Conservation (phyloP, 30 jellyfish, hydroid and myxozoan genomes). For the Kudoa iwatai region DNA sequence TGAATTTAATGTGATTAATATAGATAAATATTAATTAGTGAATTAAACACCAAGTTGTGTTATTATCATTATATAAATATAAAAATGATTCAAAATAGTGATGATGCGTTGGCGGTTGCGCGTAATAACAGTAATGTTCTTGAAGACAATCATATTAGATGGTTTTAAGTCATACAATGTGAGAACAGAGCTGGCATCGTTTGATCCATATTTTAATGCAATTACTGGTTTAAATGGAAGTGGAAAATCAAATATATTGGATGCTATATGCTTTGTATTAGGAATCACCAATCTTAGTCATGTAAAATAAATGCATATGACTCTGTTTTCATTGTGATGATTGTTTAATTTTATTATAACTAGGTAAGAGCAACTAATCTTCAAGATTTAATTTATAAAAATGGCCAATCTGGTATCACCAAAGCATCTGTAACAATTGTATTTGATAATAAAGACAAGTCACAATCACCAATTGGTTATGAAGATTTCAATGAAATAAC, state of each 20-base stretch:
- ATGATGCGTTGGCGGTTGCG: too few relatives aligned
- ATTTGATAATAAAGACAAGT: slow-evolving; percentile 31
- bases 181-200: slow-evolving; percentile 47
- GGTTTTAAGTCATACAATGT: slow-evolving; percentile 65
- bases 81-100: too few relatives aligned
- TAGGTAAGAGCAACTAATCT: slow-evolving; percentile 53
- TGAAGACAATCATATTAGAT: slow-evolving; percentile 24
- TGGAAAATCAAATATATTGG: slow-evolving; percentile 67
- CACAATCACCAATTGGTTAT: slow-evolving; percentile 64
- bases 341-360: not conserved
- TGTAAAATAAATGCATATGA: slow-evolving; percentile 11
- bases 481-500: slow-evolving; percentile 58
- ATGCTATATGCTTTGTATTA: slow-evolving; percentile 43
- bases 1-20: too few relatives aligned
- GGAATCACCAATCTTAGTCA: slow-evolving; percentile 39
- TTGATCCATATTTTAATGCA: slow-evolving; percentile 45
- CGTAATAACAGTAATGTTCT: slow-evolving; percentile 15
- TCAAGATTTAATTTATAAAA: slow-evolving; percentile 44
- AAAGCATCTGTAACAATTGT: slow-evolving; percentile 53
- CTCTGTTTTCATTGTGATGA: not conserved
- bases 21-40: too few relatives aligned
- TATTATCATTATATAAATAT: too few relatives aligned
- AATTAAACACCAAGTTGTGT: too few relatives aligned
- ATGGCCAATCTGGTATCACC: slow-evolving; percentile 85
- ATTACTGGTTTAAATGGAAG: slow-evolving; percentile 78